Evolutionary conservation across 2,113 vertebrate genomes (phyloP), one percentile per base, ranked within the genome.

Genomic region (Capricornis sumatraensis): DNA sequence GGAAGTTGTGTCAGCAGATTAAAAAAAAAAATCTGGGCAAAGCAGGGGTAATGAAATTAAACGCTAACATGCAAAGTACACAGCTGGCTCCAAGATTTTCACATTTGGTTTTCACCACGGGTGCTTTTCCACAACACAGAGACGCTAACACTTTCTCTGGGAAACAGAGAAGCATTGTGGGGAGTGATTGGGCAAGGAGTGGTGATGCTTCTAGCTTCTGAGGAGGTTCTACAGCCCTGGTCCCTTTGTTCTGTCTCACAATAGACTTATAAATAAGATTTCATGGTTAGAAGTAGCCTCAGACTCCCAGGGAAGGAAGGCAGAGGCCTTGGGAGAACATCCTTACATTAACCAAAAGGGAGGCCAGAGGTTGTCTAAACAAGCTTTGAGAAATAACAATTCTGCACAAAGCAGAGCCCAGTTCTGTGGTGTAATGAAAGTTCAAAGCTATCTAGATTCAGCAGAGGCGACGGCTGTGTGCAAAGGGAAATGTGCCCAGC

Each of bases 331-430:
- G 5, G 55, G 87, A 96, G 96, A 94, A 97, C 90, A 96, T 17
- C 90, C 91, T 97, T 84, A 87, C 86, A 82, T 50, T 92, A 97
- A 81, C 71, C 10, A 78, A 94, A 89, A 58, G 23, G 36, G 57
- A 94, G 92, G 87, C 27, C 95, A n/a, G 97, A 92, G 82, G 95
- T 94, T 89, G 95, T 94, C 60, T 89, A 97, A 98, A 97, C 40
- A 95, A 64, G 87, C 85, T 93, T 76, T 43, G 95, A 95, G 97
- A 95, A 90, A 82, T 23, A 87, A 83, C 91, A 91, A 36, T 90
- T 71, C 95, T 76, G 62, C 62, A 96, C 97, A n/a, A 97, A 55
- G n/a, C 74, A 50, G 60, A 92, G 53, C 43, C 91, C 55, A 45
- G 6, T 52, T 96, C 88, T 92, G 94, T 45, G 58, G 60, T 36